phyloP scores from a whole-genome alignment of 2,888 invertebrate genomes.

The Anoplius nigerrimus region DNA sequence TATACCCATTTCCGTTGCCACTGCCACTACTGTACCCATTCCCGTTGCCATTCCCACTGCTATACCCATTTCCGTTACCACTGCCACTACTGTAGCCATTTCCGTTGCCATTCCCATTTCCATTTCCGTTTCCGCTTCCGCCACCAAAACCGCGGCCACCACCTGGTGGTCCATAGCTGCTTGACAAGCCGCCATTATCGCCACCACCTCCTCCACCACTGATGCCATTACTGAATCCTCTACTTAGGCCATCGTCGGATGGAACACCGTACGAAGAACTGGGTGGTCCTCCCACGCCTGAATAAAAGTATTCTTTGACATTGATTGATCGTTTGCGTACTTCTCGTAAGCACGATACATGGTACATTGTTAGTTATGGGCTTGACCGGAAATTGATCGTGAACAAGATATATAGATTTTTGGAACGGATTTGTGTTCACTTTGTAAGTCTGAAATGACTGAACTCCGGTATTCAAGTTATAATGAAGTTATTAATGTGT shows the following conservation, averaged over 20 bases:
- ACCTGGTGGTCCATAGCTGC: constrained; percentile 52
- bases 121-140: constrained; percentile 49
- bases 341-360: no score
- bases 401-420: no score
- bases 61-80: constrained; percentile 37
- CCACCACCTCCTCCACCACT: constrained; percentile 47
- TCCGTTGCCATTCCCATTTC: constrained; percentile 28
- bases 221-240: not conserved
- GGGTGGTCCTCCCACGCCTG: not conserved
- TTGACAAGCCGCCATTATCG: constrained; percentile 51
- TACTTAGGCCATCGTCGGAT: constrained; percentile 56
- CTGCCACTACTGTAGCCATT: constrained; percentile 1
- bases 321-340: constrained; percentile 50
- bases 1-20: constrained; percentile 43
- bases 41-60: constrained; percentile 66
- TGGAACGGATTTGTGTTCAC: no score
- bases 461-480: no score
- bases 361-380: constrained; percentile 30
- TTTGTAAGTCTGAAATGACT: no score
- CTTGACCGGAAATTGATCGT: no score
- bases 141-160: constrained; percentile 47
- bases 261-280: constrained; percentile 34
- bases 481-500: no score
- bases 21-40: constrained; percentile 5
- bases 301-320: no score